Conservation (phyloP, 2,113 vertebrate genomes). For the Brienomyrus brachyistius region DNA sequence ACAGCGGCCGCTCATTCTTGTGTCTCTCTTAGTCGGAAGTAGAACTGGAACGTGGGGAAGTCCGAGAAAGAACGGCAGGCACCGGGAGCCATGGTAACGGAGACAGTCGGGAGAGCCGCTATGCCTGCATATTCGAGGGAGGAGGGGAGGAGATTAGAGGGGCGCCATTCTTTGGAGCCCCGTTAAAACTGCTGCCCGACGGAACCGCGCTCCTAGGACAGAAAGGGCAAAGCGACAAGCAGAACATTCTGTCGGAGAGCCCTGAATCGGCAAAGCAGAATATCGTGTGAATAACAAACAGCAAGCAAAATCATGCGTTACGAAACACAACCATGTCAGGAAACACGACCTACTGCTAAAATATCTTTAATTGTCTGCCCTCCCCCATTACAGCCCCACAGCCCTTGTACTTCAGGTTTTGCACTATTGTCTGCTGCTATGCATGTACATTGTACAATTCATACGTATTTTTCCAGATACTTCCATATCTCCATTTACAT, state of each 20-base stretch:
- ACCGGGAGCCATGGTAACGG: slow-evolving; percentile 41
- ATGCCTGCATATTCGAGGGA: slow-evolving; percentile 17
- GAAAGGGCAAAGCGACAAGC: slow-evolving; percentile 12
- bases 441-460: not conserved
- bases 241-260: slow-evolving; percentile 13
- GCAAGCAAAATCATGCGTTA: not conserved
- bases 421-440: not conserved
- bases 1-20: not conserved
- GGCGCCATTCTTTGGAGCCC: slow-evolving; percentile 13
- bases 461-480: not conserved
- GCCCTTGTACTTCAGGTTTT: not conserved
- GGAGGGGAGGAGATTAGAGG: slow-evolving; percentile 11
- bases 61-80: slow-evolving; percentile 17
- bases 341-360: not conserved
- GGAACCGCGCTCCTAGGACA: not conserved
- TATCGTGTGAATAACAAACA: not conserved
- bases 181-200: slow-evolving; percentile 26
- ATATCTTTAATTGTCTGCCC: not conserved
- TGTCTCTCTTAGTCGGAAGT: not conserved
- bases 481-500: not conserved
- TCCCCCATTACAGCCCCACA: not conserved
- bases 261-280: not conserved
- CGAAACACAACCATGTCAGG: not conserved
- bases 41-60: slow-evolving; percentile 5
- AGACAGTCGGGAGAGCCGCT: slow-evolving; percentile 12